phyloP scores from a whole-genome alignment of 2,113 vertebrate species.

The Plecturocebus donacophilus region DNA sequence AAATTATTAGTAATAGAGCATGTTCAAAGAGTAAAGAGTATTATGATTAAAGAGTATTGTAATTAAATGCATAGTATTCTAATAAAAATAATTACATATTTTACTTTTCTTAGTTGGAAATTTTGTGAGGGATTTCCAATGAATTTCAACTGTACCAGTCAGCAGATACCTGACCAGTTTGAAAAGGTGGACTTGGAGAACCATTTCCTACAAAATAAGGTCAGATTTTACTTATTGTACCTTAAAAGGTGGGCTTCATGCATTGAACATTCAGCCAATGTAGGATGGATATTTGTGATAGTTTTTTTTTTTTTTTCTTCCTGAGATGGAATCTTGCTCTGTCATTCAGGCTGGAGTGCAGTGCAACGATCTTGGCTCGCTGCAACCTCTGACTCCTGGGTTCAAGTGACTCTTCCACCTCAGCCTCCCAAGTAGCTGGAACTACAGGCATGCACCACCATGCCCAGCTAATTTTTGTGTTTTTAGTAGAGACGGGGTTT shows the following conservation, averaged over 20 bases:
- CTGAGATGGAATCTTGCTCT: too few relatives aligned
- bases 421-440: too few relatives aligned
- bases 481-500: too few relatives aligned
- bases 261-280: background rate
- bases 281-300: background rate
- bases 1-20: background rate
- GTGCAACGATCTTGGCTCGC: too few relatives aligned
- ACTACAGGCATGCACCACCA: too few relatives aligned
- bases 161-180: conserved; percentile 40
- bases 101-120: conserved; percentile 74
- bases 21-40: background rate
- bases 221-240: conserved; percentile 23
- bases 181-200: conserved; percentile 58
- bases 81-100: conserved; percentile 40
- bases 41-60: background rate
- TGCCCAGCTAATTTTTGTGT: too few relatives aligned
- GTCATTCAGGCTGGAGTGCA: too few relatives aligned
- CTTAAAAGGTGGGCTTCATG: background rate
- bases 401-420: too few relatives aligned
- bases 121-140: conserved; percentile 65
- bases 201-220: conserved; percentile 74
- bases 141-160: conserved; percentile 21
- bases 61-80: conserved; percentile 39
- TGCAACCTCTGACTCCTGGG: too few relatives aligned
- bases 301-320: background rate